Conservation (phyloP, 2,113 vertebrate species). For the Menura novaehollandiae region DNA sequence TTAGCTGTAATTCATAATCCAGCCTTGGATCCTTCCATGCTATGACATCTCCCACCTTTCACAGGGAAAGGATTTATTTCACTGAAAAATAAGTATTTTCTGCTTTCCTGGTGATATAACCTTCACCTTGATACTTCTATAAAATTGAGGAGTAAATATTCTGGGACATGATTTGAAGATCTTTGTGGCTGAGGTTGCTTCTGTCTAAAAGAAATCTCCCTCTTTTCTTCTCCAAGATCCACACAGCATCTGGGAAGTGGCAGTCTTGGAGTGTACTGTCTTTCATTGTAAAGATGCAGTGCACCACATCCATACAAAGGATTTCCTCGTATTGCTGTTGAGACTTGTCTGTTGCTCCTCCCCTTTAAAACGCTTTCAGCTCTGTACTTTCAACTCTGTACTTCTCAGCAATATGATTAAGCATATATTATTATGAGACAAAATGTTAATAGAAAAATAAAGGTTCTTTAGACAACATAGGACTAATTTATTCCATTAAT, state of each 20-base stretch:
- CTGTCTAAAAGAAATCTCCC: neutral
- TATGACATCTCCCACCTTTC: neutral
- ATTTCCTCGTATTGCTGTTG: neutral
- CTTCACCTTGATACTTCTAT: neutral
- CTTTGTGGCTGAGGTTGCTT: neutral
- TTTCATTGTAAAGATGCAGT: neutral
- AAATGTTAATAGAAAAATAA: constrained; percentile 53
- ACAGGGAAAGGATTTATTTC: neutral
- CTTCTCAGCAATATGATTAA: neutral
- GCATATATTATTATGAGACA: neutral
- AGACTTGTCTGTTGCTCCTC: neutral
- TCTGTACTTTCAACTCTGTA: neutral
- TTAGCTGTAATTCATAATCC: neutral
- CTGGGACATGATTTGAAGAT: neutral
- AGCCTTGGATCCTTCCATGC: neutral
- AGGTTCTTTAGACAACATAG: neutral
- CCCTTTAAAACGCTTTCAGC: neutral
- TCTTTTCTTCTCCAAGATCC: neutral
- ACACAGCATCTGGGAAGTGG: neutral
- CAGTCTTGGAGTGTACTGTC: neutral
- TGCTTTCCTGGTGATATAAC: neutral
- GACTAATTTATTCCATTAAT: constrained; percentile 47
- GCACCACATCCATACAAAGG: neutral
- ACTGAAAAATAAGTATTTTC: neutral
- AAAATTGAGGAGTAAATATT: neutral